These are phyloP conservation scores for Cebidichthys violaceus DNA, from an alignment of 2,113 vertebrate species.

Conservation along the genomic window DNA sequence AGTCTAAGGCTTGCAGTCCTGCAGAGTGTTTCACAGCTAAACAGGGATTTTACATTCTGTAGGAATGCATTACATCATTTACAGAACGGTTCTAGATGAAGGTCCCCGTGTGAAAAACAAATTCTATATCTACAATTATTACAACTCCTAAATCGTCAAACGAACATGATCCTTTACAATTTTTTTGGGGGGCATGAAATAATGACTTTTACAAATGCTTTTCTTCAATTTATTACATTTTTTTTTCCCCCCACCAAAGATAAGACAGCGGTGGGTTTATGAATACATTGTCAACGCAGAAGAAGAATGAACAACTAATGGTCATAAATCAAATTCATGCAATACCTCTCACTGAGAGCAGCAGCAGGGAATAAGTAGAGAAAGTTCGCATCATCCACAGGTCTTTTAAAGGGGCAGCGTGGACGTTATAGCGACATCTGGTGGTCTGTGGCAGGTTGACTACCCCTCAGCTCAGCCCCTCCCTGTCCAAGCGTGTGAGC, in stretches of 20 bases:
- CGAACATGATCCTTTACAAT: not conserved
- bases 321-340: not conserved
- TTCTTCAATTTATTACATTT: not conserved
- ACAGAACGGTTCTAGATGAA: not conserved
- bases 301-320: not conserved
- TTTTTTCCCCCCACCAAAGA: not conserved
- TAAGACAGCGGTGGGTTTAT: not conserved
- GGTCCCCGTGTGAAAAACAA: not conserved
- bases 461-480: too few relatives aligned
- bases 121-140: not conserved
- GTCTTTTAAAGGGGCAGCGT: too few relatives aligned
- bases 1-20: not conserved
- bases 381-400: not conserved
- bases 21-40: not conserved
- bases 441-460: too few relatives aligned
- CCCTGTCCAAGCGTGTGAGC: too few relatives aligned
- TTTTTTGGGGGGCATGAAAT: not conserved
- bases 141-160: not conserved
- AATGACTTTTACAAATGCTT: not conserved
- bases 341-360: not conserved
- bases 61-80: not conserved
- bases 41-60: slow-evolving; percentile 4
- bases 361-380: not conserved
- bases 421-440: too few relatives aligned
- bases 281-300: not conserved